Conservation (phyloP, 1,140 invertebrate genomes). For the Acromyrmex echinatior region DNA sequence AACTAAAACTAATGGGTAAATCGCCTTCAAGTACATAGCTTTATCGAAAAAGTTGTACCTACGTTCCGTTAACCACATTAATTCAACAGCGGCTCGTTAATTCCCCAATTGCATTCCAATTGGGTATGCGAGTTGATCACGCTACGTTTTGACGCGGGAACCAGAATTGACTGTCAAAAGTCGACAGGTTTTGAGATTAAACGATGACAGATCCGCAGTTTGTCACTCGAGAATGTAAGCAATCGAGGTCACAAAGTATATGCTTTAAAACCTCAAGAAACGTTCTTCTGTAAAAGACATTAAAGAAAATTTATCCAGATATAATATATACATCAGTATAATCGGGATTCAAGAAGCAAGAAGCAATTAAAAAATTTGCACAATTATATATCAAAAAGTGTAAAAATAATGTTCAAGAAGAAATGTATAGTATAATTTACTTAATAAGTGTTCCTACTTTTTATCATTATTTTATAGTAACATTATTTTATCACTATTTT, state of each 20-base stretch:
- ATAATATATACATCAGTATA: not conserved
- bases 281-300: not conserved
- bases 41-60: constrained; percentile 33
- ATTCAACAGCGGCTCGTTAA: constrained; percentile 45
- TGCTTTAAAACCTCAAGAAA: constrained; percentile 25
- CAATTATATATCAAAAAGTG: not conserved
- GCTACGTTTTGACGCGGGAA: constrained; percentile 39
- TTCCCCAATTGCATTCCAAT: constrained; percentile 53
- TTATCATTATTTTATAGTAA: not conserved
- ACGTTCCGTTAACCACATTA: constrained; percentile 55
- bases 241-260: constrained; percentile 29
- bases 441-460: not conserved
- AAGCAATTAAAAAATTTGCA: not conserved
- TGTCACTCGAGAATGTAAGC: constrained; percentile 22
- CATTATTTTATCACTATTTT: not conserved
- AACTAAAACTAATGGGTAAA: constrained; percentile 35
- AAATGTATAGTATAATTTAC: not conserved
- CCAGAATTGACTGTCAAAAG: constrained; percentile 63
- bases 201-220: constrained; percentile 44
- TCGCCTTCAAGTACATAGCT: not conserved
- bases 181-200: constrained; percentile 41
- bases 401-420: not conserved
- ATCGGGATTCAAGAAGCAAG: not conserved
- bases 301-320: not conserved
- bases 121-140: not conserved